Evolutionary conservation across 2,888 invertebrate genomes (phyloP), one percentile per base, ranked within the genome.

Genomic region (Heliconius charithonia): DNA sequence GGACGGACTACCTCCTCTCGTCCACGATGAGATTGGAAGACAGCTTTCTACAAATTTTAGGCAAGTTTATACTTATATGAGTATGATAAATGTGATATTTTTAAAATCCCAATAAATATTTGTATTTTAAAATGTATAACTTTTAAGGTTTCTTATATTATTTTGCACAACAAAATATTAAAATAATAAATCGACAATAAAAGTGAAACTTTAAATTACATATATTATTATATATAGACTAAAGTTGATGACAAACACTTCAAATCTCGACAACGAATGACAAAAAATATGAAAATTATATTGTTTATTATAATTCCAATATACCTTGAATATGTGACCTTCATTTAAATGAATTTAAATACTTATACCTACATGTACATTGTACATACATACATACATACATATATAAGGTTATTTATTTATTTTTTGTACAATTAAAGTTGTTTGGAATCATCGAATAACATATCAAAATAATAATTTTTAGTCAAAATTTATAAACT

Each of bases 21-120:
- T 96, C 96, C 82, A 96, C 96, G 25, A 96, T 96, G 90, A 92
- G 96, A 86, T 87, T 96, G 78, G 96, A 96, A 85, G 96, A 96
- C 84, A 95, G 94, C 87, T 96, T 96, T 89, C 95, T 96, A 87
- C 96, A 96, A 90, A 95, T 96, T 86, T 92, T 96, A 67, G 96
- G 96, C 96, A 86, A 96, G 96, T 95, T 70, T 10, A 51, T 51
- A 7, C 7, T 19, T 7, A 7, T 67, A 41, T 62, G n/a, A 12
- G 22, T 32, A 29, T 45, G 25, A 66, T 62, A 45, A 37, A 45
- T 56, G 37, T 37, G n/a, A 45, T 37, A 25, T 67, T 37, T 29
- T 19, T 37, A 10, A 32, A 32, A 41, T 27, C 29, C 22, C 22
- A 22, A 32, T 51, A n/a, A 9, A 6, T 51, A n/a, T 51, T 19